phyloP scores from a whole-genome alignment of 2,113 vertebrate genomes.

The Melanerpes aurifrons region DNA sequence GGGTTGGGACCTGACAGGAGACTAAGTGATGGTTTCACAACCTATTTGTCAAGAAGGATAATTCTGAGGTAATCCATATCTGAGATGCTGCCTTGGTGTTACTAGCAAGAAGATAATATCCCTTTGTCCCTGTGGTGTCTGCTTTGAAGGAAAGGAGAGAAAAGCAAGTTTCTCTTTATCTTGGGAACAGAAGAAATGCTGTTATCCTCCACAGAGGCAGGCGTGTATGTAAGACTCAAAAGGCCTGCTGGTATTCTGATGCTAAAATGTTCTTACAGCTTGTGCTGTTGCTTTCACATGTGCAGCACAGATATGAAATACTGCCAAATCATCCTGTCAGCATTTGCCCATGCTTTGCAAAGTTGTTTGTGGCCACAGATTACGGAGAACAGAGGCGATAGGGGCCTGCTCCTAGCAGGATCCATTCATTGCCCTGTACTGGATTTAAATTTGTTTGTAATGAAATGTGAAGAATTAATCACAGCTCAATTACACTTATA shows the following conservation, averaged over 20 bases:
- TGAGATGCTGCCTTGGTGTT: neutral
- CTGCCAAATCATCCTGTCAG: neutral
- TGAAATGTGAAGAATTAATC: slow-evolving; percentile 35
- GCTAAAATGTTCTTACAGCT: neutral
- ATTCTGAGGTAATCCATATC: neutral
- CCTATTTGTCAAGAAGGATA: slow-evolving; percentile 14
- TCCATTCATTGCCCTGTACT: neutral
- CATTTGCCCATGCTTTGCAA: neutral
- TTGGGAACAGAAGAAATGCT: neutral
- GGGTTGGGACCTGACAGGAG: neutral
- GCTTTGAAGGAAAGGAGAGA: neutral
- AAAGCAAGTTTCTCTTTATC: neutral
- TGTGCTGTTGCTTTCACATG: neutral
- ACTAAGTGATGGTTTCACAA: neutral
- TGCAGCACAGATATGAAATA: neutral
- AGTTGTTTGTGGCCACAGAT: neutral
- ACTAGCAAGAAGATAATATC: neutral
- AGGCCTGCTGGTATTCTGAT: neutral
- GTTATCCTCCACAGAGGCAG: neutral
- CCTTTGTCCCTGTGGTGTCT: neutral
- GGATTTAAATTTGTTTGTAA: slow-evolving; percentile 28
- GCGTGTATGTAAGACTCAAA: neutral
- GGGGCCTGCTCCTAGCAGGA: neutral
- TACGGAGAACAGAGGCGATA: neutral
- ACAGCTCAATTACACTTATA: slow-evolving; percentile 11